Evolutionary conservation across 2,797 vertebrate species (phyloP), one percentile per base, ranked within the genome.

Genomic region (Australoheros facetus): DNA sequence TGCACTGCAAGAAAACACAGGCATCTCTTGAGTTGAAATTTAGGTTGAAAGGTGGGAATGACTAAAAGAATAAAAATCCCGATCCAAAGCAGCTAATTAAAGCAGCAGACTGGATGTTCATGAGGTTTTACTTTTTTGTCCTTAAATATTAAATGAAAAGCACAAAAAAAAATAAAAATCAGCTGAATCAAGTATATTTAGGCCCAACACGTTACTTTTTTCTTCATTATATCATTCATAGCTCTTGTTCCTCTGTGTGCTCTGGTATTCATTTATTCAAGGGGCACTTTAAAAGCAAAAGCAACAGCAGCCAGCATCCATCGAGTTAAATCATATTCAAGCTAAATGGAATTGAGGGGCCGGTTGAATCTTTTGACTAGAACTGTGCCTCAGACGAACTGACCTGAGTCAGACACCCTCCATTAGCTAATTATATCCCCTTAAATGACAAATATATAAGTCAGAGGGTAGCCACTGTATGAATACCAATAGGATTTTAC

Each of bases 351-450:
- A 91, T 79, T 83, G 83, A 84, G 82, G 42, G 77, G 32, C 84
- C 80, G 66, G 58, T 83, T 73, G 87, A 79, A 85, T 89, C 74
- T 79, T 85, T 81, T 55, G 75, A 90, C 82, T 64, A 80, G 60
- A 81, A 73, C 72, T 85, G 60, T 45, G 83, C 84, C 70, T 87
- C 84, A 28, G 81, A 82, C 76, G 66, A 78, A 81, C 85, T 77
- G 91, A 87, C 88, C 86, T 77, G 79, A 88, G 73, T 85, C 82
- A 83, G 69, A 90, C 81, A 74, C 78, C 57, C 87, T 93, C 87
- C 92, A 94, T 95, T 95, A 94, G 92, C 92, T 91, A 92, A 94
- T 94, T 93, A 93, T 91, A 85, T 73, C 55, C 82, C 84, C 81
- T 83, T 89, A 91, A 90, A 93, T 87, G 88, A 91, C 88, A 86